These are phyloP conservation scores for Zonotrichia leucophrys DNA, from an alignment of 2,113 vertebrate genomes.

Conservation along the genomic window DNA sequence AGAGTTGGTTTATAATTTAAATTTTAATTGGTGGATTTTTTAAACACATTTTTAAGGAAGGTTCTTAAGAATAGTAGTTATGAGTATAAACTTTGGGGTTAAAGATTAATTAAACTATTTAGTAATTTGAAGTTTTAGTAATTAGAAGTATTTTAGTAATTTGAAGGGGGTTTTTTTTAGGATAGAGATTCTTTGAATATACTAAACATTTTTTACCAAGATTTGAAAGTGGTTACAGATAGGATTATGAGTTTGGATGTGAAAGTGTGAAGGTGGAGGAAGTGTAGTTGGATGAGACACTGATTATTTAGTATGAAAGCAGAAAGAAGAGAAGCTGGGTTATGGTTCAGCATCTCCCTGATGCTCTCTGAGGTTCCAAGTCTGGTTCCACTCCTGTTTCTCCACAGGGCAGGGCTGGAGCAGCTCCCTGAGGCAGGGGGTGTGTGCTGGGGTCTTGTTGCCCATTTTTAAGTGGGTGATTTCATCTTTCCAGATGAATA, in stretches of 20 bases:
- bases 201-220: neutral
- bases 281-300: neutral
- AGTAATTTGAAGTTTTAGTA: neutral
- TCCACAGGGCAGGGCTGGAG: neutral
- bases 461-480: accelerated
- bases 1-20: neutral
- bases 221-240: neutral
- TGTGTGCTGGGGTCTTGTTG: neutral
- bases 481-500: neutral
- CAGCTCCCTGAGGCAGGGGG: neutral
- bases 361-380: neutral
- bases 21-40: neutral
- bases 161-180: neutral
- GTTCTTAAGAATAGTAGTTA: neutral
- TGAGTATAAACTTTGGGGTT: neutral
- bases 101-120: neutral
- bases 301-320: neutral
- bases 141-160: too few species aligned
- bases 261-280: neutral
- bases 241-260: neutral
- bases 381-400: neutral
- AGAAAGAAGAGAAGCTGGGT: neutral
- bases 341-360: neutral
- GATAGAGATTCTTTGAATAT: neutral
- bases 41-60: neutral